phyloP scores from a whole-genome alignment of 1,140 invertebrate species.

The Bombus difficillimus region DNA sequence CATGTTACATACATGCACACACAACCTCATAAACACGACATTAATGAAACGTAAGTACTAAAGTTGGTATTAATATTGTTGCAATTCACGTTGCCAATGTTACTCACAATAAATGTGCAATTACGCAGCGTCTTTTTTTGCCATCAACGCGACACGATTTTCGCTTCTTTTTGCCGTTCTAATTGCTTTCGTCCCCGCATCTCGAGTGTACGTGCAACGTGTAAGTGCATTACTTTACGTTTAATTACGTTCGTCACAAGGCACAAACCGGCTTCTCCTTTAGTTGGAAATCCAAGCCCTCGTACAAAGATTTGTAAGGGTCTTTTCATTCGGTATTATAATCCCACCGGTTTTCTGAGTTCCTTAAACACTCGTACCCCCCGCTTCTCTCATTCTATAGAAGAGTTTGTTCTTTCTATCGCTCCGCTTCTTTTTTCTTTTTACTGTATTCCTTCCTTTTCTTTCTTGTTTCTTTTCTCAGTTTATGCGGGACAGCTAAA shows the following conservation, averaged over 20 bases:
- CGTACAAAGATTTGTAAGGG: neutral
- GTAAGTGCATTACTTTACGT: neutral
- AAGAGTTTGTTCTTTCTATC: too few species aligned
- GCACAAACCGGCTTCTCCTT: neutral
- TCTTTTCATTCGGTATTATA: neutral
- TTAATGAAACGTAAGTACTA: neutral
- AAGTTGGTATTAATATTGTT: neutral
- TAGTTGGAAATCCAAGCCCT: neutral
- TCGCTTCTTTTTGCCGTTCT: neutral
- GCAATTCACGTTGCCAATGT: neutral
- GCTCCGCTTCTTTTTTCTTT: neutral
- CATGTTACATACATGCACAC: too few species aligned
- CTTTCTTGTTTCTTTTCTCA: neutral
- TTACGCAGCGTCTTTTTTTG: neutral
- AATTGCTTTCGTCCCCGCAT: neutral
- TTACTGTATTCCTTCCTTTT: neutral
- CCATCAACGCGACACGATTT: neutral
- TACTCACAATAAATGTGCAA: neutral
- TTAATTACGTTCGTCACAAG: conserved; percentile 5
- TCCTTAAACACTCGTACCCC: neutral
- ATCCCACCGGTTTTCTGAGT: neutral
- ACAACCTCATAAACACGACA: neutral
- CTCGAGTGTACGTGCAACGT: neutral
- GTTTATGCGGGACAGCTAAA: neutral
- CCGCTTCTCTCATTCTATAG: too few species aligned